Evolutionary conservation across 2,888 invertebrate species (phyloP).

Genomic region (Xylocampa areola): DNA sequence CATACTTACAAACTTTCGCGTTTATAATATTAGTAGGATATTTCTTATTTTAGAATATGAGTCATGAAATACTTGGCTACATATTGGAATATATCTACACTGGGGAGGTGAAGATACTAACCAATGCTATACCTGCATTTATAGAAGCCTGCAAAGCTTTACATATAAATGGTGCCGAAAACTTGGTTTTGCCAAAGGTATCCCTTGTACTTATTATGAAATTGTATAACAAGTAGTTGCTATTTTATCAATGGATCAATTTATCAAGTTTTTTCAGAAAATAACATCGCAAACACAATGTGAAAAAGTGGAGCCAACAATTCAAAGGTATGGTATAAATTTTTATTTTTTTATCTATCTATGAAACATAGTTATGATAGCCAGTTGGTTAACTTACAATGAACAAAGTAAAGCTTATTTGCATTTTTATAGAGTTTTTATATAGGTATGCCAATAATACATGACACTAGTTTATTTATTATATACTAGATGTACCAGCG

Average conservation of each 20-base stretch:
- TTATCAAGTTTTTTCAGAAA: conserved; percentile 29
- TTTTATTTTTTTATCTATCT: no score
- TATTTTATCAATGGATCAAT: neutral
- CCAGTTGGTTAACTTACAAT: no score
- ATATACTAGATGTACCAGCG: no score
- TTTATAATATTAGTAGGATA: no score
- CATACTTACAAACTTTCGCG: no score
- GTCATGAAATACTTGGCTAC: conserved; percentile 66
- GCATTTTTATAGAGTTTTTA: no score
- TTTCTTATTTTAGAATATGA: conserved; percentile 69
- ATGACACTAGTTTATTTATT: no score
- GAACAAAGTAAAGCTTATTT: no score
- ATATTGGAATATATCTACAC: conserved; percentile 82
- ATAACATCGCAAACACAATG: neutral
- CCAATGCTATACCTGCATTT: conserved; percentile 66
- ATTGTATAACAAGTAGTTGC: no score
- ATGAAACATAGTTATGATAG: no score
- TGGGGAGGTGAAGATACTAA: conserved; percentile 78
- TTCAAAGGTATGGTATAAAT: conserved; percentile 28
- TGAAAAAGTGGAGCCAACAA: neutral
- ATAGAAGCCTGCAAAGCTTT: conserved; percentile 73
- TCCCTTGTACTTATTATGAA: neutral
- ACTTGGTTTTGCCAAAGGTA: conserved; percentile 50
- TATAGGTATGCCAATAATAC: no score
- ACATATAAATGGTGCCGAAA: conserved; percentile 70